phyloP scores from a whole-genome alignment of 2,113 vertebrate species.

The Recurvirostra avosetta region DNA sequence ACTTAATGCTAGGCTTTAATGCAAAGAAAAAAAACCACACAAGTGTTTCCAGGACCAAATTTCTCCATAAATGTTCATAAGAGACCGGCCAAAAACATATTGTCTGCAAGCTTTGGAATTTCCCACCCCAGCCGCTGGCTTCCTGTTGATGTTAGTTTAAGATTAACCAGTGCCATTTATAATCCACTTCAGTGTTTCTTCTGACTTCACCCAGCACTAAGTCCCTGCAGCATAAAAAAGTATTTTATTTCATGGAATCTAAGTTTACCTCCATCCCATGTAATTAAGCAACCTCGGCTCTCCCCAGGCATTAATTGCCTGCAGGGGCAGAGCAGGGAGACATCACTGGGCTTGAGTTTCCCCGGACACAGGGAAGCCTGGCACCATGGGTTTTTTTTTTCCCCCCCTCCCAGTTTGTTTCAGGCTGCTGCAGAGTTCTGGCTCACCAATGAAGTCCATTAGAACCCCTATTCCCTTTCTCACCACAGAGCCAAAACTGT shows the following conservation, averaged over 20 bases:
- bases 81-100: accelerated
- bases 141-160: background rate
- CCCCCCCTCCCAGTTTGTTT: background rate
- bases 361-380: background rate
- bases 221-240: accelerated
- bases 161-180: background rate
- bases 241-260: accelerated
- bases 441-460: accelerated
- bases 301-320: background rate
- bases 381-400: background rate
- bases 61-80: accelerated
- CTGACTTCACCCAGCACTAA: background rate
- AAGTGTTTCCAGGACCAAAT: background rate
- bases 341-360: accelerated
- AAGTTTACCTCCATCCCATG: background rate
- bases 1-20: background rate
- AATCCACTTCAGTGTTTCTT: accelerated
- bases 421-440: no score
- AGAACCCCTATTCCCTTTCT: background rate
- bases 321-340: background rate
- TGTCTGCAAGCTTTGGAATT: background rate
- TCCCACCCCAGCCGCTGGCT: background rate
- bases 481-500: accelerated
- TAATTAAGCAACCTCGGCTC: accelerated
- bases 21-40: background rate